phyloP scores from a whole-genome alignment of 2,113 vertebrate genomes.

The Nothocercus nigrocapillus region DNA sequence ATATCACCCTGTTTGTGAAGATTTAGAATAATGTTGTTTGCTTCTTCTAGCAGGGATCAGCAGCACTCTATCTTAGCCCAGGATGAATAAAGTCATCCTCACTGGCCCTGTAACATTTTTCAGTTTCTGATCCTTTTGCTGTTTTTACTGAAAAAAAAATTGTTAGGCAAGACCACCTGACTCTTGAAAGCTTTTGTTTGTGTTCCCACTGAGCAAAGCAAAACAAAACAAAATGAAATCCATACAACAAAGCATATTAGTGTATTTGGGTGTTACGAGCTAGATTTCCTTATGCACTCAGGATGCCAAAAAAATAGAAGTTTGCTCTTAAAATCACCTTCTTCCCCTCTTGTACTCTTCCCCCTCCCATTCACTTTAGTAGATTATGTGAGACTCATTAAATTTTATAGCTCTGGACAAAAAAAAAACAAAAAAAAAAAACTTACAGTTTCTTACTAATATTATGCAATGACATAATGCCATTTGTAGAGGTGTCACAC shows the following conservation, averaged over 20 bases:
- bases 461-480: slow-evolving; percentile 85
- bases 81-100: slow-evolving; percentile 25
- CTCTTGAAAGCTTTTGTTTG: slow-evolving; percentile 58
- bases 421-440: slow-evolving; percentile 72
- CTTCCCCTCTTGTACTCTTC: slow-evolving; percentile 27
- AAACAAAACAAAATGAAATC: slow-evolving; percentile 43
- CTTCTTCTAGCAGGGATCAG: neutral
- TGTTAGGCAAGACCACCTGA: slow-evolving; percentile 52
- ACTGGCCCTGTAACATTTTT: slow-evolving; percentile 43
- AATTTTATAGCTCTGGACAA: slow-evolving; percentile 80
- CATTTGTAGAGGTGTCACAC: slow-evolving; percentile 81
- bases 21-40: neutral
- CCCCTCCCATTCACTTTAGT: slow-evolving; percentile 65
- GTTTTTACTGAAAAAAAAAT: slow-evolving; percentile 36
- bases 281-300: slow-evolving; percentile 71
- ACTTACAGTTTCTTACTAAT: slow-evolving; percentile 80
- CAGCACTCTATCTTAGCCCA: neutral
- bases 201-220: slow-evolving; percentile 53
- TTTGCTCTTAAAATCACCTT: slow-evolving; percentile 68
- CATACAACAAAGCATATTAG: slow-evolving; percentile 44
- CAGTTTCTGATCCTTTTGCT: slow-evolving; percentile 47
- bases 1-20: neutral
- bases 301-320: slow-evolving; percentile 68
- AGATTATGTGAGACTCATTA: slow-evolving; percentile 83
- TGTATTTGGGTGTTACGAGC: slow-evolving; percentile 33